Conservation (phyloP, 2,888 invertebrate genomes). For the Trilocha varians region DNA sequence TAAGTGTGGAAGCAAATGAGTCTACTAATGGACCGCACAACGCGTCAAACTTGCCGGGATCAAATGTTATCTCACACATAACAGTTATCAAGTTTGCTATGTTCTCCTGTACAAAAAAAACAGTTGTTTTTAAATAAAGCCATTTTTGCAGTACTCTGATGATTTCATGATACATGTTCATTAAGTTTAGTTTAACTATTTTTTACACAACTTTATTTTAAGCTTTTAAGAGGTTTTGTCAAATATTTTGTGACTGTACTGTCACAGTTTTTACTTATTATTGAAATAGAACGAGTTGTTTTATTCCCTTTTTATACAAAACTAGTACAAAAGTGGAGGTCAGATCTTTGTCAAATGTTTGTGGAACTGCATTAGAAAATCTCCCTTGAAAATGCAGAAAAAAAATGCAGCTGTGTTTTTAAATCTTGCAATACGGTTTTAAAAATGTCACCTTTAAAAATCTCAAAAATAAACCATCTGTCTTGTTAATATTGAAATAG, state of each 20-base stretch:
- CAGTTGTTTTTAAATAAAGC: not conserved
- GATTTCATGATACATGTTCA: too few relatives aligned
- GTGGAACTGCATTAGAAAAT: not conserved
- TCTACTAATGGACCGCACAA: conserved; percentile 80
- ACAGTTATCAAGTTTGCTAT: conserved; percentile 77
- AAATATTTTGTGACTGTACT: too few relatives aligned
- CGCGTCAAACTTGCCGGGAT: conserved; percentile 84
- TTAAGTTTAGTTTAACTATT: too few relatives aligned
- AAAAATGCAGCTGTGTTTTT: not conserved
- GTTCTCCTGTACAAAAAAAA: conserved; percentile 47
- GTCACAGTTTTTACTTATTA: too few relatives aligned
- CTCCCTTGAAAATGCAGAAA: not conserved
- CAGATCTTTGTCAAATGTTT: not conserved
- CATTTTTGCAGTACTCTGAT: not conserved
- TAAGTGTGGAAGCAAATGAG: conserved; percentile 77
- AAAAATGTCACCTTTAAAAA: too few relatives aligned
- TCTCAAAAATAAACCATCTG: too few relatives aligned
- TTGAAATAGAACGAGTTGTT: too few relatives aligned
- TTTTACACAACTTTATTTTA: too few relatives aligned
- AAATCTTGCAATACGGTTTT: too few relatives aligned
- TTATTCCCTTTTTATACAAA: too few relatives aligned
- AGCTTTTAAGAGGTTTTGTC: too few relatives aligned
- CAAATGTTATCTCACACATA: conserved; percentile 82
- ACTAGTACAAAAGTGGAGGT: not conserved
- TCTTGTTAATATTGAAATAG: too few relatives aligned